These are phyloP conservation scores for Aspidiotus rigidus DNA, from an alignment of 2,888 invertebrate genomes.

Conservation along the genomic window DNA sequence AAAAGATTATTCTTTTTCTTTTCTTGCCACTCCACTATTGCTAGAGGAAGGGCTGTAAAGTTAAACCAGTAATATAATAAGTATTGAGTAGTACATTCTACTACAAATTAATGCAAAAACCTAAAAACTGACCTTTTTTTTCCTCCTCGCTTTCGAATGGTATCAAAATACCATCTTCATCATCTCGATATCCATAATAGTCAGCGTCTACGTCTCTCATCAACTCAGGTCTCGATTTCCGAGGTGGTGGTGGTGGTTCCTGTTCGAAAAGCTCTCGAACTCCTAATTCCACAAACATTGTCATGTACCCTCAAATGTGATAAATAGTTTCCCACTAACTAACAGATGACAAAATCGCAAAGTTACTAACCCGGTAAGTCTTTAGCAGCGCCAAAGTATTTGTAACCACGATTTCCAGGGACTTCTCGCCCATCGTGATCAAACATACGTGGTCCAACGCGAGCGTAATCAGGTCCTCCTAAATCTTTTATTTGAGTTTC, in stretches of 20 bases:
- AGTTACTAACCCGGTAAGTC: constrained; percentile 70
- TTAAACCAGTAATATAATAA: too few relatives aligned
- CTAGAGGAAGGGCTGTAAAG: too few relatives aligned
- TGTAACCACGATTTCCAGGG: constrained; percentile 94
- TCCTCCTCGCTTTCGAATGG: constrained; percentile 74
- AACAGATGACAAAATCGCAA: not conserved
- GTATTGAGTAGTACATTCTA: too few relatives aligned
- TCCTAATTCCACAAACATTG: constrained; percentile 46
- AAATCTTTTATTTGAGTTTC: constrained; percentile 90
- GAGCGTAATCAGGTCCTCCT: constrained; percentile 88
- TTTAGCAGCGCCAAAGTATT: constrained; percentile 97
- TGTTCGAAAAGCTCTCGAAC: constrained; percentile 96
- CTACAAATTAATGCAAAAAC: too few relatives aligned
- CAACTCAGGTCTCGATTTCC: constrained; percentile 88
- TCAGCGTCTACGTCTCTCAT: constrained; percentile 98
- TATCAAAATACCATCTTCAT: constrained; percentile 89
- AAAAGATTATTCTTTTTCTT: not conserved
- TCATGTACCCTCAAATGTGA: constrained; percentile 11
- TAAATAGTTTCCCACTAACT: too few relatives aligned
- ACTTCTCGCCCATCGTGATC: constrained; percentile 93
- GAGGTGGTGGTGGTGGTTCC: constrained; percentile 78
- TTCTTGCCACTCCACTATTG: too few relatives aligned
- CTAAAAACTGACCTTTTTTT: constrained; percentile 50
- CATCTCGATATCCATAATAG: constrained; percentile 97
- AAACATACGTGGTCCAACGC: constrained; percentile 84